Conservation (phyloP, 2,888 invertebrate species). For the Nemotelus pantherinus region DNA sequence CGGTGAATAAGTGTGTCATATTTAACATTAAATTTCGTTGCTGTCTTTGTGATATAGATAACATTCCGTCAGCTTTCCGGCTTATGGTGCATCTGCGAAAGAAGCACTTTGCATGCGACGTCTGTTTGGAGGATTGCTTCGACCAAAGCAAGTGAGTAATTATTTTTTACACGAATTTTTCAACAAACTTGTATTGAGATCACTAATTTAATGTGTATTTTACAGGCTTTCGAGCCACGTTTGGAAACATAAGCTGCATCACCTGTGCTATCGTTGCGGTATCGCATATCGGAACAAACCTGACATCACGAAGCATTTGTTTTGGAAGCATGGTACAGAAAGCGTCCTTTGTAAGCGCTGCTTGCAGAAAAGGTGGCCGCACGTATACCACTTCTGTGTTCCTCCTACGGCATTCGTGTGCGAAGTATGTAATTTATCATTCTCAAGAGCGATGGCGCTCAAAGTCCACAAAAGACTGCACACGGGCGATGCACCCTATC, state of each 20-base stretch:
- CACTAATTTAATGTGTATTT: neutral
- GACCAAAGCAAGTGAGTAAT: slow-evolving; percentile 68
- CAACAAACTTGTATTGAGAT: neutral
- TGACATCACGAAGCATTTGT: slow-evolving; percentile 88
- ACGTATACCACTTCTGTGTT: slow-evolving; percentile 89
- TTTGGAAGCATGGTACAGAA: slow-evolving; percentile 93
- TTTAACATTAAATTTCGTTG: slow-evolving; percentile 79
- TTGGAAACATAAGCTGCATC: slow-evolving; percentile 90
- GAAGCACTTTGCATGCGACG: slow-evolving; percentile 86
- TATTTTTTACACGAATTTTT: neutral
- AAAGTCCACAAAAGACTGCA: slow-evolving; percentile 88
- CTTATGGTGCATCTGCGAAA: slow-evolving; percentile 89
- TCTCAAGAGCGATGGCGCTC: slow-evolving; percentile 79
- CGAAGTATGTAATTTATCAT: slow-evolving; percentile 81
- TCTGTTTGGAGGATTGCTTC: slow-evolving; percentile 83
- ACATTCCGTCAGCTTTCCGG: slow-evolving; percentile 86
- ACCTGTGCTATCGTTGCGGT: slow-evolving; percentile 87
- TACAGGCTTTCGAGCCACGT: slow-evolving; percentile 82
- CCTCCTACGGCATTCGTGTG: slow-evolving; percentile 82
- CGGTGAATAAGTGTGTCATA: slow-evolving; percentile 64
- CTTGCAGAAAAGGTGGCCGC: slow-evolving; percentile 90
- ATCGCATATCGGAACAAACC: slow-evolving; percentile 88
- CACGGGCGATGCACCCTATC: slow-evolving; percentile 75
- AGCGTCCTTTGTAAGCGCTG: slow-evolving; percentile 86
- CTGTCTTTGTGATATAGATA: slow-evolving; percentile 80